Conservation (phyloP, 2,888 invertebrate species). For the Sthenelais limicola region DNA sequence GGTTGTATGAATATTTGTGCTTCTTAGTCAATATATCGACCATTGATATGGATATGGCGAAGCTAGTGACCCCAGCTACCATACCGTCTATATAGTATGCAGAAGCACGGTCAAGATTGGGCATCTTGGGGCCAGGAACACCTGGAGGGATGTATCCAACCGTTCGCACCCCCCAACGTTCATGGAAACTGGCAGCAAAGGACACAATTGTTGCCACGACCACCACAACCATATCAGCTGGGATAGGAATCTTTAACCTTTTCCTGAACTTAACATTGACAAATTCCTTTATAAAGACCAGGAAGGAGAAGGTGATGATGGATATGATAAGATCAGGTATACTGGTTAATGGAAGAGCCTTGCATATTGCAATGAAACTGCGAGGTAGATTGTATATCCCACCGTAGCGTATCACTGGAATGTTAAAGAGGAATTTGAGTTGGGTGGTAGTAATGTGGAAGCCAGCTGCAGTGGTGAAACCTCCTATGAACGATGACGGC, state of each 20-base stretch:
- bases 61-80: slow-evolving; percentile 33
- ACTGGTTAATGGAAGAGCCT: slow-evolving; percentile 76
- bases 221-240: slow-evolving; percentile 69
- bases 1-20: slow-evolving; percentile 52
- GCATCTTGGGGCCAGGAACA: slow-evolving; percentile 63
- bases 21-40: slow-evolving; percentile 54
- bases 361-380: slow-evolving; percentile 73
- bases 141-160: slow-evolving; percentile 59
- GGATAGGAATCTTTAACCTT: slow-evolving; percentile 80
- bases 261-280: slow-evolving; percentile 64
- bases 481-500: slow-evolving; percentile 77
- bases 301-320: slow-evolving; percentile 77
- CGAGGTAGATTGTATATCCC: slow-evolving; percentile 60
- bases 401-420: slow-evolving; percentile 59
- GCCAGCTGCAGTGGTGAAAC: slow-evolving; percentile 57
- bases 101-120: slow-evolving; percentile 54
- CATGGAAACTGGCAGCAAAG: not conserved
- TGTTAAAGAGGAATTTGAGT: slow-evolving; percentile 56
- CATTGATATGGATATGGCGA: slow-evolving; percentile 42
- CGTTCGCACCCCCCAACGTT: not conserved
- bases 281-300: slow-evolving; percentile 74
- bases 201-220: slow-evolving; percentile 54
- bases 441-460: slow-evolving; percentile 52
- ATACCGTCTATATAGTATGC: slow-evolving; percentile 12
- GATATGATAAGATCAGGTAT: slow-evolving; percentile 80